Base-by-base conservation (phyloP, 2,113 vertebrate genomes). In the Paralichthys olivaceus region DNA sequence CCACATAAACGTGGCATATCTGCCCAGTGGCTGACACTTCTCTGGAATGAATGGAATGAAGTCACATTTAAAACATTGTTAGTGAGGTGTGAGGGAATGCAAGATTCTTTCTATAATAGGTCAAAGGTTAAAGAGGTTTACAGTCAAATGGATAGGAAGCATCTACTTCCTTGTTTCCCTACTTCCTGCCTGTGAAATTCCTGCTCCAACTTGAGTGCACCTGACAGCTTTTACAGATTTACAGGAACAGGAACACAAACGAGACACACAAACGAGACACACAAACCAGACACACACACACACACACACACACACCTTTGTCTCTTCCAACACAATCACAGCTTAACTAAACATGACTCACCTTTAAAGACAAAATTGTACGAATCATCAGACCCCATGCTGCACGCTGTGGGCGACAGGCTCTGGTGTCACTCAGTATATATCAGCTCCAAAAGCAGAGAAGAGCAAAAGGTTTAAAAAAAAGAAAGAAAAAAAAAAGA, bases 321-420 rank as follows among this genome's bases (percentile, higher is more conserved):
- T 13, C 15, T 32, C 49, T 49, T 60, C 12, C 20, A 8, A 29
- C 29, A 77, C 51, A 78, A 63, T 67, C 55, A 25, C 23, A 43
- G n/a, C 60, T 25, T 17, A 22, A 40, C n/a, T 25, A 85, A 76
- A 85, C 55, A 78, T 1, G 19, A 80, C 93, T 94, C 80, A 95
- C 93, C 94, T 91, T 95, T 95, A 73, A 94, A 95, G 69, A 94
- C 93, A 86, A 95, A 95, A 81, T 94, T 95, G 81, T 94, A 95
- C 0, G 86, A 77, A 26, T 94, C 90, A 64, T 95, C 91, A 29
- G 91, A 90, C n/a, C 87, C 88, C 93, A 94, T 94, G 69, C 59
- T 90, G 77, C 43, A 23, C 40, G 72, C 67, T 69, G 75, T 62
- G 74, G 28, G 68, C 25, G 12, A 70, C 22, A 47, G 62, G 23